Base-by-base conservation (phyloP, 1,140 invertebrate genomes). In the Procambarus clarkii region DNA sequence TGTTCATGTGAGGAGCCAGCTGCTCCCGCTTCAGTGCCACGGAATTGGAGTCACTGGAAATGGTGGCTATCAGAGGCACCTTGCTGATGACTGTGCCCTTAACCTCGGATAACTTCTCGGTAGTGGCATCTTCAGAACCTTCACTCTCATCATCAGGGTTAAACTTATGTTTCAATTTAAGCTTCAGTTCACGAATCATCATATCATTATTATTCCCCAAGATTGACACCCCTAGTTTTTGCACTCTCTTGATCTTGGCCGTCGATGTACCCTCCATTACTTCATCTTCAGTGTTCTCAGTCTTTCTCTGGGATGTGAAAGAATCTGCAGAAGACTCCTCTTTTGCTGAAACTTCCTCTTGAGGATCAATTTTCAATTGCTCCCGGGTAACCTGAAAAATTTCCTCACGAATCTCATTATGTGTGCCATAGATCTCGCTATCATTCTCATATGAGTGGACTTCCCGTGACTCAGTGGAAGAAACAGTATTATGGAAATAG, bases 161-260 rank as follows among this genome's bases (percentile, higher is more conserved):
- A 83, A 94, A 94, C 64, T 88, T 93, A 18, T 92, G 79, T 83
- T 92, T 92, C 69, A 94, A 77, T 48, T 94, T 94, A 2, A 92
- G 71, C 79, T 94, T 94, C 48, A 94, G 58, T 92, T 94, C 94
- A 1, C 93, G 93, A 58, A 94, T 94, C 93, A 94, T 93, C 58
- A 93, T 92, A 60, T 94, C 94, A 50, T 93, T 91, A 34, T 93
- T 91, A 34, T 87, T 92, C 44, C 92, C 92, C 44, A 92, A 60
- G 34, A 92, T 87, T 13, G 92, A 82, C 8, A 92, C 92, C 11
- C 93, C 93, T 18, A 93, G 60, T 79, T 92, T 93, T 50, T 93
- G 92, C 21, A 92, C 92, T 18, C 91, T 82, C 74, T 92, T 93
- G 50, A 93, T 82, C 84, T 93, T 89, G 34, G 86, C 92, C 13